These are phyloP conservation scores for Hycleus cichorii DNA, from an alignment of 1,140 invertebrate species.

Conservation along the genomic window DNA sequence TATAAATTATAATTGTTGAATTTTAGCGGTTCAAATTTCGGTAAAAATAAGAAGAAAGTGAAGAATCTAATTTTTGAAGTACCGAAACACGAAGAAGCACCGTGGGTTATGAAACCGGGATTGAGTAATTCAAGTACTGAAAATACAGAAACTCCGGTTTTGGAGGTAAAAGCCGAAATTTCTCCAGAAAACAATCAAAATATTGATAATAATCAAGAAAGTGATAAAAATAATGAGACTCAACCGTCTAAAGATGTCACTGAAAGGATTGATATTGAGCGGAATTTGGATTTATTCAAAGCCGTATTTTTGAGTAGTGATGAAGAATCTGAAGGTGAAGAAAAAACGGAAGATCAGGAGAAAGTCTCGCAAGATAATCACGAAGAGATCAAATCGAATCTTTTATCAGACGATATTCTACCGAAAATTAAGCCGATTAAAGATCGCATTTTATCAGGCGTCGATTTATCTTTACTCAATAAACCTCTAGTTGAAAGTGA, in stretches of 20 bases:
- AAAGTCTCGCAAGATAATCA: constrained; percentile 14
- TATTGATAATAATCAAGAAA: neutral
- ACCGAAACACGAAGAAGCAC: constrained; percentile 31
- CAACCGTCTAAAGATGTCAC: constrained; percentile 29
- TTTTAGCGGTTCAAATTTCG: constrained; percentile 29
- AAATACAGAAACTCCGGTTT: neutral
- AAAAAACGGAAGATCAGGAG: constrained; percentile 19
- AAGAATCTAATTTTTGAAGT: constrained; percentile 39
- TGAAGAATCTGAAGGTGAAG: constrained; percentile 34
- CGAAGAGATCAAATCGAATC: constrained; percentile 25
- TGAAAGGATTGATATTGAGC: constrained; percentile 34
- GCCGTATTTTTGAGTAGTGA: constrained; percentile 37
- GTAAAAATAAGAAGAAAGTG: constrained; percentile 26
- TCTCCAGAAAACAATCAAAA: neutral
- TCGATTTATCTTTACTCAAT: constrained; percentile 26
- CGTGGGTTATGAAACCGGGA: constrained; percentile 25
- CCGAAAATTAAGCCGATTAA: constrained; percentile 38
- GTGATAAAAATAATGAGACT: constrained; percentile 9
- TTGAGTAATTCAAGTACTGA: constrained; percentile 6
- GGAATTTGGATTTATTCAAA: constrained; percentile 37
- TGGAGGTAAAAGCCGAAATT: constrained; percentile 2
- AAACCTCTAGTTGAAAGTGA: constrained; percentile 6
- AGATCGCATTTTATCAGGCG: constrained; percentile 36
- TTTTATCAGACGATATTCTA: constrained; percentile 32
- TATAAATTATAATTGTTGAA: neutral